Conservation (phyloP, 2,888 invertebrate species). For the Latrodectus elegans region DNA sequence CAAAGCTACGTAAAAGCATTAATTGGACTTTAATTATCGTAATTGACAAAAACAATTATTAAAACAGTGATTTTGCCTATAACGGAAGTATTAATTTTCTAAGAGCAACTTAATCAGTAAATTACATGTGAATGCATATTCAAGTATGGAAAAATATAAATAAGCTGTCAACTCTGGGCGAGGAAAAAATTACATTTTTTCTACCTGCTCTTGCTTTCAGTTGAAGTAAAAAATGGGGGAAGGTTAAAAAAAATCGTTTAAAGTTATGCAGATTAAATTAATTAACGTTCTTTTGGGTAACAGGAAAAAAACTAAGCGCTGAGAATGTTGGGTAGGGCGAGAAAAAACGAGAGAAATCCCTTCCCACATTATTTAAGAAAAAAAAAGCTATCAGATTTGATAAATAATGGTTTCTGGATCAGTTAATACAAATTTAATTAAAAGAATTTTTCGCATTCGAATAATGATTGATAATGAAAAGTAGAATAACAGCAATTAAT, state of each 20-base stretch:
- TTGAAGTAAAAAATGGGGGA: no score
- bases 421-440: constrained; percentile 49
- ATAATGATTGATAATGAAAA: constrained; percentile 26
- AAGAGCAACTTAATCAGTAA: no score
- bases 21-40: no score
- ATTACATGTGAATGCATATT: no score
- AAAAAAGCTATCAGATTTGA: constrained; percentile 21
- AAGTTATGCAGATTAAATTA: constrained; percentile 18
- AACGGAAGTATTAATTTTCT: no score
- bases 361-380: constrained; percentile 6
- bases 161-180: no score
- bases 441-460: background rate
- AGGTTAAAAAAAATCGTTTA: background rate
- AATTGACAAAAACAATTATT: no score
- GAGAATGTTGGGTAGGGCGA: background rate
- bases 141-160: no score
- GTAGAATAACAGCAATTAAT: background rate
- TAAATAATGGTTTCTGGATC: constrained; percentile 29
- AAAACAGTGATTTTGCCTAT: no score
- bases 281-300: constrained; percentile 15
- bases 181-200: no score
- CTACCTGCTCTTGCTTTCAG: no score
- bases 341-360: constrained; percentile 11
- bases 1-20: no score
- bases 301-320: constrained; percentile 1